Percentiles rank a stretch among this genome's conserved stretches.
These are phyloP conservation scores for Phacellophora camtschatica DNA, from an alignment of 30 jellyfish, hydroid and myxozoan genomes.

Conservation along the genomic window DNA sequence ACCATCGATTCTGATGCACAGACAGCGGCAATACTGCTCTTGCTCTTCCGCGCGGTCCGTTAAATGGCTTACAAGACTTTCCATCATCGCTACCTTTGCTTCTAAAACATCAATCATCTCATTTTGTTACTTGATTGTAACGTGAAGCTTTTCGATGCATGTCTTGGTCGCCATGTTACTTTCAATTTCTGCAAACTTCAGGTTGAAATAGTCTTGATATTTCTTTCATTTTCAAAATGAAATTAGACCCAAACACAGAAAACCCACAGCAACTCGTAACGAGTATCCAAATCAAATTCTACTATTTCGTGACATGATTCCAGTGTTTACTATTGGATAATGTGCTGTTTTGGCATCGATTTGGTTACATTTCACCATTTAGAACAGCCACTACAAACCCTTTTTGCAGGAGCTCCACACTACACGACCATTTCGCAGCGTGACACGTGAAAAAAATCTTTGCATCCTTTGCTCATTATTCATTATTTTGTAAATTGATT, in stretches of 20 bases:
- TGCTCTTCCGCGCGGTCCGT: conserved; percentile 40
- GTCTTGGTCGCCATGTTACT: conserved; percentile 26
- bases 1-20: conserved; percentile 38
- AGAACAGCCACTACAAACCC: background rate
- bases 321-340: background rate
- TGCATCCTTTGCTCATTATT: background rate
- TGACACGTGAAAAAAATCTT: background rate
- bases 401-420: conserved; percentile 17
- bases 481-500: too few species aligned
- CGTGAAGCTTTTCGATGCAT: conserved; percentile 34
- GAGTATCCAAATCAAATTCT: conserved; percentile 29
- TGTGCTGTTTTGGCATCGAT: conserved; percentile 3
- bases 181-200: conserved; percentile 7
- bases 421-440: conserved; percentile 8
- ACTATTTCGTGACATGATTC: conserved; percentile 29
- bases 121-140: conserved; percentile 15
- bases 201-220: conserved; percentile 18
- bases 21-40: conserved; percentile 32
- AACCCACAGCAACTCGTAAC: conserved; percentile 18
- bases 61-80: conserved; percentile 36
- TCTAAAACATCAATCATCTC: conserved; percentile 49
- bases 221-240: too few species aligned
- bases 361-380: background rate
- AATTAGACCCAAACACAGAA: conserved; percentile 36
- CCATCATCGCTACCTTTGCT: conserved; percentile 37